These are phyloP conservation scores for Lissocephala sabroskyi DNA, from an alignment of 2,888 invertebrate species.

Conservation along the genomic window DNA sequence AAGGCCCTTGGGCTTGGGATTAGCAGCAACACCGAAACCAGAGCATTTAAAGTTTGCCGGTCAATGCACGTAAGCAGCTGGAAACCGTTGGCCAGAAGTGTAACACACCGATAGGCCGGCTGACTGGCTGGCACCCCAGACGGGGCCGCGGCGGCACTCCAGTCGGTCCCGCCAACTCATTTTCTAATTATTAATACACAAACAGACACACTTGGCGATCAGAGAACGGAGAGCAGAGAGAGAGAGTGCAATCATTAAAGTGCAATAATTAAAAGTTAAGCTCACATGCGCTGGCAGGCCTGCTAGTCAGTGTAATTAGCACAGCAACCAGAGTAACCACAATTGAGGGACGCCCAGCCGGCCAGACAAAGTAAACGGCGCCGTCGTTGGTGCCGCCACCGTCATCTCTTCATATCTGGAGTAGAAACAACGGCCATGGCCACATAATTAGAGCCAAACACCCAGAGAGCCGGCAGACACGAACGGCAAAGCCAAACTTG, in stretches of 20 bases:
- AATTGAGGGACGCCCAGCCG: too few species aligned
- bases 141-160: neutral
- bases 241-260: conserved; percentile 55
- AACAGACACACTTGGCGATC: conserved; percentile 1
- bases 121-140: too few species aligned
- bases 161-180: conserved; percentile 22
- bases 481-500: neutral
- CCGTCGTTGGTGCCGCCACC: neutral
- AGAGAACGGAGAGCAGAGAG: conserved; percentile 8
- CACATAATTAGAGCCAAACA: conserved; percentile 45
- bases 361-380: conserved; percentile 1
- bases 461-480: conserved; percentile 18
- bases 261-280: conserved; percentile 64
- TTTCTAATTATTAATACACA: conserved; percentile 58
- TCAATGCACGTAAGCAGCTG: conserved; percentile 5
- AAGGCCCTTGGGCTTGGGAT: too few species aligned
- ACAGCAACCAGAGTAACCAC: conserved; percentile 26
- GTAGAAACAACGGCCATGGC: conserved; percentile 23
- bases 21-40: too few species aligned
- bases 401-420: conserved; percentile 52
- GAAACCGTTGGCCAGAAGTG: conserved; percentile 23
- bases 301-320: conserved; percentile 64
- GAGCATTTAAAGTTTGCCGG: conserved; percentile 1
- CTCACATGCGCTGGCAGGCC: conserved; percentile 53
- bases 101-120: conserved; percentile 30